Percentiles rank a stretch among this genome's conserved stretches.
phyloP scores from a whole-genome alignment of 2,113 vertebrate genomes.

The Gadus macrocephalus region DNA sequence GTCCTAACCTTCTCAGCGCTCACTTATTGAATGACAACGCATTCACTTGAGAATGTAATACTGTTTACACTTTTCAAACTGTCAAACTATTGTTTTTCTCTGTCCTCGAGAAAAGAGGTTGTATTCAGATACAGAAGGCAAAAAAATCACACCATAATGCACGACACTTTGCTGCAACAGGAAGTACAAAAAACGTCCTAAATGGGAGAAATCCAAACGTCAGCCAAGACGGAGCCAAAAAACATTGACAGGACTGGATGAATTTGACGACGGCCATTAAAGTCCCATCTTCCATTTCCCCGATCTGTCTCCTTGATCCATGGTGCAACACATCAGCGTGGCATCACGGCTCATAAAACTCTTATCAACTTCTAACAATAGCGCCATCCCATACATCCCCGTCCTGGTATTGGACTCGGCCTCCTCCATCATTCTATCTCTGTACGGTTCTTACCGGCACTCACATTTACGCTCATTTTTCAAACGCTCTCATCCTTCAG shows the following conservation, averaged over 20 bases:
- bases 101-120: too few relatives aligned
- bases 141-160: neutral
- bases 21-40: too few relatives aligned
- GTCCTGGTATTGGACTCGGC: constrained; percentile 48
- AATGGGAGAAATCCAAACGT: neutral
- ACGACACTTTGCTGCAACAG: neutral
- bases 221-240: constrained; percentile 1
- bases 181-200: neutral
- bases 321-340: constrained; percentile 61
- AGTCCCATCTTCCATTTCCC: constrained; percentile 30
- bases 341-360: constrained; percentile 66
- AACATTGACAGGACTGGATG: constrained; percentile 4
- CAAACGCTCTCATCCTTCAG: constrained; percentile 56
- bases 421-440: constrained; percentile 63
- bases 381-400: constrained; percentile 40
- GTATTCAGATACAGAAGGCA: too few relatives aligned
- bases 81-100: too few relatives aligned
- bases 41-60: too few relatives aligned
- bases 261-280: constrained; percentile 31
- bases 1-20: too few relatives aligned
- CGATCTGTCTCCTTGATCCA: constrained; percentile 60
- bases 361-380: constrained; percentile 71
- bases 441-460: constrained; percentile 36
- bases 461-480: constrained; percentile 60
- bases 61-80: too few relatives aligned